phyloP scores from a whole-genome alignment of 2,797 vertebrate species.

The Glyptemys insculpta region DNA sequence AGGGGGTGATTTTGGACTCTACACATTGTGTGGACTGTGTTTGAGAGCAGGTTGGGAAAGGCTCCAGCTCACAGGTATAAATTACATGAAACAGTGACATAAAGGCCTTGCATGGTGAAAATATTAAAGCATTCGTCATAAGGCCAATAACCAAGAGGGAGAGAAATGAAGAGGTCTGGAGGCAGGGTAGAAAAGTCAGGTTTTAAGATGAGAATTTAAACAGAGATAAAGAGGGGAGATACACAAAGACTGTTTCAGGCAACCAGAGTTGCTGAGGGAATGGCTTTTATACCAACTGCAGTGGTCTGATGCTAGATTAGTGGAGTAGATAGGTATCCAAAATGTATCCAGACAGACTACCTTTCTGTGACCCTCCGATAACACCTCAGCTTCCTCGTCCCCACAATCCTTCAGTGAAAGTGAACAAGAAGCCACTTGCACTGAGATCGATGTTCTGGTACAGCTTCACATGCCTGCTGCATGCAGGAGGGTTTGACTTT shows the following conservation, averaged over 20 bases:
- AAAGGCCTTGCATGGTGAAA: conserved; percentile 79
- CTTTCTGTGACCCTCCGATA: not conserved
- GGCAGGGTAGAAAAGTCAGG: conserved; percentile 70
- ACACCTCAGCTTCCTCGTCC: not conserved
- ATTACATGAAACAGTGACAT: conserved; percentile 78
- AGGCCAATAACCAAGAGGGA: conserved; percentile 77
- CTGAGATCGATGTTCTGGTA: not conserved
- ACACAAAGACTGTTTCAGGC: conserved; percentile 69
- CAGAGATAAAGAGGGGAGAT: conserved; percentile 57
- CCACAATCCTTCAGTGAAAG: not conserved
- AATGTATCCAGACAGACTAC: conserved; percentile 55
- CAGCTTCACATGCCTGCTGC: not conserved
- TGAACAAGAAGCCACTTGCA: not conserved
- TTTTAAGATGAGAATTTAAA: conserved; percentile 75
- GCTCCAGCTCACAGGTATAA: conserved; percentile 74
- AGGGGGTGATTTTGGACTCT: conserved; percentile 68
- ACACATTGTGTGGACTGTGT: conserved; percentile 36
- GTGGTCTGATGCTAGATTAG: conserved; percentile 53
- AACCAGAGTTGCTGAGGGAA: conserved; percentile 50
- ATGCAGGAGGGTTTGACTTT: not conserved
- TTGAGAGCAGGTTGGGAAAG: conserved; percentile 69
- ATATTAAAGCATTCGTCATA: conserved; percentile 81
- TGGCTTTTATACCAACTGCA: conserved; percentile 40
- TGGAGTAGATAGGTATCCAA: conserved; percentile 47
- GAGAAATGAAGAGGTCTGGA: conserved; percentile 71